phyloP scores from a whole-genome alignment of 30 jellyfish, hydroid and myxozoan species.

The Turritopsis dohrnii region DNA sequence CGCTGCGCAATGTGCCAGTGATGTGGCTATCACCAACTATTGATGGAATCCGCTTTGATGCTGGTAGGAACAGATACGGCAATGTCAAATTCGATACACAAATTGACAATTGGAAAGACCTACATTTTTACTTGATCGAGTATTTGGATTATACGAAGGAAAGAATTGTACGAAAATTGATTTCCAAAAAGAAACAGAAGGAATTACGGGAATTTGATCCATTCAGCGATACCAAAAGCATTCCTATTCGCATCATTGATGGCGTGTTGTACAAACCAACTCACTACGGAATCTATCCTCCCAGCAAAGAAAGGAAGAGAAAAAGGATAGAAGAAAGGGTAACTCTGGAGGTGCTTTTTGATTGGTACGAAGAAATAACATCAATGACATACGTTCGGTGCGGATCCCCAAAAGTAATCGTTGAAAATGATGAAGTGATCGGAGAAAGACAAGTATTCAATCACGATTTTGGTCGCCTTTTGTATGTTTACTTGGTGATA shows the following conservation, averaged over 20 bases:
- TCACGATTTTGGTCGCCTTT: background rate
- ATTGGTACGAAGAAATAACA: background rate
- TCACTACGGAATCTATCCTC: background rate
- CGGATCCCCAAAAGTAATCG: background rate
- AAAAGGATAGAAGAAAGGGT: too few relatives aligned
- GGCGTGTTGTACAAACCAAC: background rate
- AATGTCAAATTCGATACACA: background rate
- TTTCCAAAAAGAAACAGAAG: background rate
- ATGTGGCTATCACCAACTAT: background rate
- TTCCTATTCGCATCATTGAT: background rate
- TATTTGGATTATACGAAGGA: background rate
- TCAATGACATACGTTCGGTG: background rate
- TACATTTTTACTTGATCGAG: background rate
- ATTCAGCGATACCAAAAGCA: background rate
- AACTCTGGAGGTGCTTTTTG: background rate
- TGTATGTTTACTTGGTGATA: background rate
- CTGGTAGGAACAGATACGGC: background rate
- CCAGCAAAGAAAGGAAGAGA: too few relatives aligned
- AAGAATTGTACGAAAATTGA: background rate
- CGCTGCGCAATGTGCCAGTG: background rate
- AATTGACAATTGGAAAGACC: background rate
- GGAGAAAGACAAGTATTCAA: background rate
- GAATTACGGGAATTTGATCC: background rate
- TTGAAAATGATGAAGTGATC: background rate
- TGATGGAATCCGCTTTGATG: background rate